phyloP scores from a whole-genome alignment of 2,797 vertebrate genomes.

The Chrosomus eos region DNA sequence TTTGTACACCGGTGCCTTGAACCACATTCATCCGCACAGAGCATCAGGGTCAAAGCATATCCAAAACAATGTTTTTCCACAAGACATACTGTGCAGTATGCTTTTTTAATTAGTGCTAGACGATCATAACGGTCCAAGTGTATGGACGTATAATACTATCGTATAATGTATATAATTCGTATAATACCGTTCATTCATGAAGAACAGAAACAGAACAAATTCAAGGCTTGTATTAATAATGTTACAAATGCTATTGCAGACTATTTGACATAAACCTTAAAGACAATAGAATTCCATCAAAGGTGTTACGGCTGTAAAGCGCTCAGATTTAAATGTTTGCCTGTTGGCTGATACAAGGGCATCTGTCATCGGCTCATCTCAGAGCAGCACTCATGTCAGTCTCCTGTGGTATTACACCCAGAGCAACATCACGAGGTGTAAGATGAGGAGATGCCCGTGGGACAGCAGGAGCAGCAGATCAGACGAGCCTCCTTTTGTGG shows the following conservation, averaged over 20 bases:
- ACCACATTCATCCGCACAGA: neutral
- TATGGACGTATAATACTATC: too few species aligned
- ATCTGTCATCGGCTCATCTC: constrained; percentile 43
- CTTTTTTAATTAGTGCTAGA: constrained; percentile 1
- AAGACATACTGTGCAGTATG: neutral
- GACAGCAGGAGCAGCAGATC: neutral
- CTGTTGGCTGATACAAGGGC: constrained; percentile 36
- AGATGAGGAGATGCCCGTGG: constrained; percentile 24
- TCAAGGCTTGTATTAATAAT: neutral
- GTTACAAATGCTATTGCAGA: neutral
- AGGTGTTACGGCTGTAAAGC: neutral
- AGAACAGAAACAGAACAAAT: neutral
- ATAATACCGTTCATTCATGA: neutral
- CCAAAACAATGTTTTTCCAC: constrained; percentile 4
- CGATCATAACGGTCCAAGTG: neutral
- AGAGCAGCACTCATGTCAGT: constrained; percentile 25
- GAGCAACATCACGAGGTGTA: constrained; percentile 41
- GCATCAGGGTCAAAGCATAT: neutral
- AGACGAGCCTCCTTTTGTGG: neutral
- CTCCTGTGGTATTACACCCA: constrained; percentile 37
- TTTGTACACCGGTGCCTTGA: neutral
- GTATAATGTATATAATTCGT: neutral
- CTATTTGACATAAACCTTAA: neutral
- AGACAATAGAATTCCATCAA: neutral
- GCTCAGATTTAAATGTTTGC: neutral